Evolutionary conservation across 2,797 vertebrate genomes (phyloP).

Genomic region (Falco peregrinus): DNA sequence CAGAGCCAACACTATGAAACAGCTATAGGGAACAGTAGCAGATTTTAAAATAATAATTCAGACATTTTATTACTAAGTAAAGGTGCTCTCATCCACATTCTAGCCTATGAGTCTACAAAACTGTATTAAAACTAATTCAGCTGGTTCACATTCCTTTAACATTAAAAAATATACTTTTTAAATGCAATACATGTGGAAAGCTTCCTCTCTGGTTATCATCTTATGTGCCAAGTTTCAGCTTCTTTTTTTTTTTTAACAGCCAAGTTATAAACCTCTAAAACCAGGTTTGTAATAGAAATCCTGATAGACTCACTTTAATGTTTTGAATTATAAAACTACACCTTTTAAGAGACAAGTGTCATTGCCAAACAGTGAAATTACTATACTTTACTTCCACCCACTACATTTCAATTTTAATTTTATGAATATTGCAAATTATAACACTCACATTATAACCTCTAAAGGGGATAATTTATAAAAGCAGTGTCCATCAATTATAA

Average conservation of each 20-base stretch:
- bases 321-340: constrained; percentile 70
- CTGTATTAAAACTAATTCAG: constrained; percentile 53
- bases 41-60: constrained; percentile 29
- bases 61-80: background rate
- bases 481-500: constrained; percentile 82
- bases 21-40: background rate
- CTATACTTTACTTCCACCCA: constrained; percentile 76
- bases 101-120: background rate
- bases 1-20: background rate
- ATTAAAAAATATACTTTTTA: background rate
- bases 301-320: constrained; percentile 57
- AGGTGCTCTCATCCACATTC: background rate
- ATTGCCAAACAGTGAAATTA: constrained; percentile 74
- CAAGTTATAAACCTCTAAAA: constrained; percentile 62
- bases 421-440: constrained; percentile 81
- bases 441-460: constrained; percentile 78
- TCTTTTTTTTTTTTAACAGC: constrained; percentile 37
- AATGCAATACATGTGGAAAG: background rate
- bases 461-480: constrained; percentile 81
- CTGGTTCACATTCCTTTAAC: background rate
- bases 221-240: background rate
- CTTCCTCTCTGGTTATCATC: background rate
- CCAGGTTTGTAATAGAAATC: constrained; percentile 58
- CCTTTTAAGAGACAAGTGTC: constrained; percentile 75
- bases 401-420: constrained; percentile 80